phyloP scores from a whole-genome alignment of 2,797 vertebrate species.

The Gephyroberyx darwinii region DNA sequence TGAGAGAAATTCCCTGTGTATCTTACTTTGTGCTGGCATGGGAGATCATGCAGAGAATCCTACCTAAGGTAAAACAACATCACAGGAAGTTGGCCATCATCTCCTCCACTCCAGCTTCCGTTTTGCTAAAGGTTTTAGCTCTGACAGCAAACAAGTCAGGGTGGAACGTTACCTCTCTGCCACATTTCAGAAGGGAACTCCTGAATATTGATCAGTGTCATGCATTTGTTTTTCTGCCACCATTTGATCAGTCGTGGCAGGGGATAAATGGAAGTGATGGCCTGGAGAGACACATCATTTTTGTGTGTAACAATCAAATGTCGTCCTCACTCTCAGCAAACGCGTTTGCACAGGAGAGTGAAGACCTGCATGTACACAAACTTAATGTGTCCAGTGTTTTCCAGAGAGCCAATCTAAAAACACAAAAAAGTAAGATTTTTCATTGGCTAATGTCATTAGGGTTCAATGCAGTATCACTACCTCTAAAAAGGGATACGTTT shows the following conservation, averaged over 20 bases:
- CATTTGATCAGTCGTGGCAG: conserved; percentile 67
- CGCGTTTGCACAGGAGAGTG: conserved; percentile 58
- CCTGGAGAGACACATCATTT: conserved; percentile 76
- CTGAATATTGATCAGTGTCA: conserved; percentile 54
- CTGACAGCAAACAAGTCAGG: conserved; percentile 77
- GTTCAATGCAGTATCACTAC: conserved; percentile 62
- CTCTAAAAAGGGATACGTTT: conserved; percentile 66
- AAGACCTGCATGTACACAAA: conserved; percentile 76
- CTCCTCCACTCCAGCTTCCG: conserved; percentile 69
- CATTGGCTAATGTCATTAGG: conserved; percentile 81
- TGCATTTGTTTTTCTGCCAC: conserved; percentile 82
- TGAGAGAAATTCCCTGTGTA: conserved; percentile 83
- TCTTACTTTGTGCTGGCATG: conserved; percentile 87
- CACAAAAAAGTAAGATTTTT: conserved; percentile 65
- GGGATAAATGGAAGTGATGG: conserved; percentile 43
- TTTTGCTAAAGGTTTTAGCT: conserved; percentile 75
- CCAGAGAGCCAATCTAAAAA: conserved; percentile 81
- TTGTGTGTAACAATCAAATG: conserved; percentile 73
- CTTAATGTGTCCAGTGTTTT: conserved; percentile 79
- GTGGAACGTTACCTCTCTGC: conserved; percentile 76
- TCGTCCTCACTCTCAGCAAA: conserved; percentile 36
- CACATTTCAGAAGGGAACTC: conserved; percentile 39
- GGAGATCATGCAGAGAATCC: conserved; percentile 80
- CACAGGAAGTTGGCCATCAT: conserved; percentile 72
- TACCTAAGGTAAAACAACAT: conserved; percentile 67